These are phyloP conservation scores for Julus scanicus DNA, from an alignment of 2,888 invertebrate genomes.

Conservation along the genomic window DNA sequence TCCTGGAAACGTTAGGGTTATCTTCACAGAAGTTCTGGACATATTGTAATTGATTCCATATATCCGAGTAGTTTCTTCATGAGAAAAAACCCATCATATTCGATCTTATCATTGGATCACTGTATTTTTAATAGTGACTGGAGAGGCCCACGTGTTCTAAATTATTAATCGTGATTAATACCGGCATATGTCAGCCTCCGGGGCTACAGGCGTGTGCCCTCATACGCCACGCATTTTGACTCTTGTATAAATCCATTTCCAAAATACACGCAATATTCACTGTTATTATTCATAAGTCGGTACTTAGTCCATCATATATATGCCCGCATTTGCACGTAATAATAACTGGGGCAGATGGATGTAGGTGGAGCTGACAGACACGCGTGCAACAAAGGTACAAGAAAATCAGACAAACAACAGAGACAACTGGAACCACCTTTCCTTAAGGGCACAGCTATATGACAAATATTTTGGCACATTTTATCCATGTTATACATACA, in stretches of 20 bases:
- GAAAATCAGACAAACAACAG: background rate
- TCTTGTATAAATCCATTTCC: background rate
- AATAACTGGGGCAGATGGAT: background rate
- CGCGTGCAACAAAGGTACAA: background rate
- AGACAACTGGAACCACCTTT: slow-evolving; percentile 9
- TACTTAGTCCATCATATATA: background rate
- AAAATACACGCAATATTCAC: background rate
- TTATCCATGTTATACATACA: too few relatives aligned
- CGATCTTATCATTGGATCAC: too few relatives aligned
- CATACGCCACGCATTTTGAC: slow-evolving; percentile 19
- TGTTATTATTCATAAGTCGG: background rate
- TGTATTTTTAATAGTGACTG: background rate
- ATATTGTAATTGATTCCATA: too few relatives aligned
- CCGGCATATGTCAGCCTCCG: background rate
- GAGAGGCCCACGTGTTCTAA: background rate
- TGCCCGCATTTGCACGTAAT: too few relatives aligned
- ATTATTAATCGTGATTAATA: background rate
- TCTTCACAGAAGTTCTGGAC: too few relatives aligned
- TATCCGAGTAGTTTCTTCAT: too few relatives aligned
- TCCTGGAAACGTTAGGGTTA: too few relatives aligned
- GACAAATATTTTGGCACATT: background rate
- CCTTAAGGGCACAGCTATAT: background rate
- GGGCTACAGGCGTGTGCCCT: slow-evolving; percentile 12
- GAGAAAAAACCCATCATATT: too few relatives aligned
- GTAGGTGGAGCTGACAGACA: slow-evolving; percentile 10